A percentile compares a stretch with the other conserved stretches of the same genome.
phyloP scores from a whole-genome alignment of 1,140 invertebrate genomes.

The Phenacoccus solenopsis region DNA sequence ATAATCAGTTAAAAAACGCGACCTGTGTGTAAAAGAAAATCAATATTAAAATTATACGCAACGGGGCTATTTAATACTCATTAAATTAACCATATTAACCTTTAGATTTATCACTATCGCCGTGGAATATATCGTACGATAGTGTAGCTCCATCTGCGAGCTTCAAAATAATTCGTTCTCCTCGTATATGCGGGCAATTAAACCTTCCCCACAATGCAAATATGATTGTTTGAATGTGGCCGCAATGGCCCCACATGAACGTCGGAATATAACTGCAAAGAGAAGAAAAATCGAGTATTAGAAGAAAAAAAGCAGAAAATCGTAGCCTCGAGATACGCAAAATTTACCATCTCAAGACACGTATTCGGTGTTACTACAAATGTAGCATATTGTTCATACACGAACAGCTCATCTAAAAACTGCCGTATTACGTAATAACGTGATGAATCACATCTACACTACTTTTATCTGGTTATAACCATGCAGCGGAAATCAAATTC shows the following conservation, averaged over 20 bases:
- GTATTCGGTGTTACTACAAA: not conserved
- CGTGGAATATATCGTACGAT: not conserved
- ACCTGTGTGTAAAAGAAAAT: not conserved
- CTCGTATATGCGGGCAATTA: not conserved
- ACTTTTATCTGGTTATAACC: not conserved
- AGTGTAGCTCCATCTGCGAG: not conserved
- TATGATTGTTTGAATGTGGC: constrained; percentile 11
- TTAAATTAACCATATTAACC: not conserved
- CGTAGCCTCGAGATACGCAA: not conserved
- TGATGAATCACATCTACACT: not conserved
- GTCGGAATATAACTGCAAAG: constrained; percentile 6
- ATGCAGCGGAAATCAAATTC: not conserved
- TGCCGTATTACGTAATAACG: not conserved
- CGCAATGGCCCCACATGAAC: constrained; percentile 4
- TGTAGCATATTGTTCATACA: not conserved
- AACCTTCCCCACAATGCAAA: constrained; percentile 3
- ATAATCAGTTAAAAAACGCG: not conserved
- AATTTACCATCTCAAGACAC: not conserved
- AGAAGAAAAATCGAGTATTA: not conserved
- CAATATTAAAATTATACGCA: not conserved
- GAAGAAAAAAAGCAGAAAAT: not conserved
- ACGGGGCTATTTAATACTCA: not conserved
- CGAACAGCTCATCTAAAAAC: not conserved
- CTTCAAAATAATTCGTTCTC: not conserved
- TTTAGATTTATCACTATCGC: not conserved